A percentile compares a stretch with the other conserved stretches of the same genome.
These are phyloP conservation scores for Cathartes aura DNA, from an alignment of 2,113 vertebrate species.

Conservation along the genomic window DNA sequence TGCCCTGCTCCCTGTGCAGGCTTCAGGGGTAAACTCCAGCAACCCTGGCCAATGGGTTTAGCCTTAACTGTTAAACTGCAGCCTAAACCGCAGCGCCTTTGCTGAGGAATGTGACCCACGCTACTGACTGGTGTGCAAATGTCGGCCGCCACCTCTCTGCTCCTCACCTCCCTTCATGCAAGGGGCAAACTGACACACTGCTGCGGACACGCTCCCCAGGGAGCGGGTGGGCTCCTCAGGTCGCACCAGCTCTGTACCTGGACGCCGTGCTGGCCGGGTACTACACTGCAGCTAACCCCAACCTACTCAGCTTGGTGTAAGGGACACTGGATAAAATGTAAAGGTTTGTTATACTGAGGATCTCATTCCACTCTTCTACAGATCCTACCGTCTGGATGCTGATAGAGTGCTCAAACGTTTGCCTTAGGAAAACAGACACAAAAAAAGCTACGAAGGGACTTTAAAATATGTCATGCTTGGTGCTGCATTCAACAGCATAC, in stretches of 20 bases:
- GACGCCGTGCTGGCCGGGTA: fast-evolving
- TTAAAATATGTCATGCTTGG: not conserved
- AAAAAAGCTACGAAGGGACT: not conserved
- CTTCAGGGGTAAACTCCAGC: not conserved
- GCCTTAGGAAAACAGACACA: not conserved
- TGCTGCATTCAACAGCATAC: not conserved
- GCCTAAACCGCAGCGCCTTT: not conserved
- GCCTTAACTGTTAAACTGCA: too few relatives aligned
- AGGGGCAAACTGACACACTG: too few relatives aligned
- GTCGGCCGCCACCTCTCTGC: not conserved
- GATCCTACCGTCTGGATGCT: not conserved
- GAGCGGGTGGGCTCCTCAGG: not conserved
- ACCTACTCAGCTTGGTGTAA: not conserved
- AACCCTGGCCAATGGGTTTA: too few relatives aligned
- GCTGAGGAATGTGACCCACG: not conserved
- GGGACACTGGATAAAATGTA: not conserved
- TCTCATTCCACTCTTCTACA: fast-evolving
- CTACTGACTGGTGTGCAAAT: not conserved
- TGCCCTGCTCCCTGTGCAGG: not conserved
- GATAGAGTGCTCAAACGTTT: not conserved
- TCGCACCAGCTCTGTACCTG: too few relatives aligned
- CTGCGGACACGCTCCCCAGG: not conserved
- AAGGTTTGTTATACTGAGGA: not conserved
- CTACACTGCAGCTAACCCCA: not conserved
- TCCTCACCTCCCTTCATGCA: not conserved